A percentile compares a stretch with the other conserved stretches of the same genome.
Conservation (phyloP, 2,113 vertebrate species). For the Chaenogobius annularis region DNA sequence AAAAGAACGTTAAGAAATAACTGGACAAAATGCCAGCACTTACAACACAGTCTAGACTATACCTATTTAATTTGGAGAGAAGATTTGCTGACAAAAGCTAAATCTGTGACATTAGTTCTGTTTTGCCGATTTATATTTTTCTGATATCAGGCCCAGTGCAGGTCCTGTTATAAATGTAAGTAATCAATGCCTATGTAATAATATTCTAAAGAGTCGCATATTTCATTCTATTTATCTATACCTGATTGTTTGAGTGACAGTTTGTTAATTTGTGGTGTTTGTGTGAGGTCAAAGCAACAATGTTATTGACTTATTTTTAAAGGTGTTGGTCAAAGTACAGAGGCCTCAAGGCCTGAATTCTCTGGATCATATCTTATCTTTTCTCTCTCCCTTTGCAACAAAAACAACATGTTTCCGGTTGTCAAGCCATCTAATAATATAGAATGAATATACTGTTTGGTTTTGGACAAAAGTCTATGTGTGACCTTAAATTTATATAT, state of each 20-base stretch:
- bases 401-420: slow-evolving; percentile 5
- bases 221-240: background rate
- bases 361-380: slow-evolving; percentile 53
- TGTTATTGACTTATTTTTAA: slow-evolving; percentile 55
- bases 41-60: slow-evolving; percentile 45
- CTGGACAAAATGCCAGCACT: slow-evolving; percentile 45
- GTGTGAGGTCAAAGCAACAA: slow-evolving; percentile 20
- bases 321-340: slow-evolving; percentile 63
- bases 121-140: no score
- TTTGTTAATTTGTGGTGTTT: background rate
- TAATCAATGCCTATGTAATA: no score
- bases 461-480: background rate
- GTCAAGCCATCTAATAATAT: background rate
- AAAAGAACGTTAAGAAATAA: slow-evolving; percentile 38
- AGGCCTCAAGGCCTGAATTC: slow-evolving; percentile 16
- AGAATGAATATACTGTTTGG: background rate
- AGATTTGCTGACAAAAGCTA: background rate
- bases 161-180: background rate
- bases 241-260: background rate
- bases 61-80: background rate
- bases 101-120: background rate
- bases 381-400: slow-evolving; percentile 2
- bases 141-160: background rate
- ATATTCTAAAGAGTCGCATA: no score
- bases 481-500: no score